These are phyloP conservation scores for Cerceris ruficornis DNA, from an alignment of 2,888 invertebrate species.

Conservation along the genomic window DNA sequence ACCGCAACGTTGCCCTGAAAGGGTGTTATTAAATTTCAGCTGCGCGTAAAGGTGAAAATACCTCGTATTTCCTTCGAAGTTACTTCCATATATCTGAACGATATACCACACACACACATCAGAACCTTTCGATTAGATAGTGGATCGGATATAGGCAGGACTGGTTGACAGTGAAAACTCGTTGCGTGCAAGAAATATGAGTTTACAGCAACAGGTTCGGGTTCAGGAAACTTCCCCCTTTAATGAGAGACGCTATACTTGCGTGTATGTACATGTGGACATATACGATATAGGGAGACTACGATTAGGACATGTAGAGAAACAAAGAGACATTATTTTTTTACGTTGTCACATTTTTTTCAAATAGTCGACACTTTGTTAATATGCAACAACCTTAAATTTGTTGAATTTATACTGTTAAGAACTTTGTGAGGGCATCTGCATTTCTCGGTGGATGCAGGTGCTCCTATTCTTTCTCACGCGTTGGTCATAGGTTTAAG, in stretches of 20 bases:
- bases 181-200: constrained; percentile 53
- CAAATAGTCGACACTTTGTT: background rate
- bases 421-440: too few species aligned
- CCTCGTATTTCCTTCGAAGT: background rate
- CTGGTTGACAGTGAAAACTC: constrained; percentile 56
- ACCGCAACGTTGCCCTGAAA: too few species aligned
- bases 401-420: too few species aligned
- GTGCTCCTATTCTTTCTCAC: too few species aligned
- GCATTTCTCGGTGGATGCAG: too few species aligned
- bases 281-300: constrained; percentile 34
- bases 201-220: constrained; percentile 67
- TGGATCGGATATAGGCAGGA: constrained; percentile 24
- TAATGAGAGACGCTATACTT: constrained; percentile 57
- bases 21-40: too few species aligned
- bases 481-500: too few species aligned
- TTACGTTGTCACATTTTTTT: background rate
- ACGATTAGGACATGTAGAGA: constrained; percentile 35
- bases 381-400: background rate
- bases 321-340: background rate
- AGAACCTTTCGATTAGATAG: constrained; percentile 10
- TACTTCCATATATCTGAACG: background rate
- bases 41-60: background rate
- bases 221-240: constrained; percentile 65
- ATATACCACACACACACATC: background rate
- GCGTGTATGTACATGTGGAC: constrained; percentile 42